Percentiles rank a stretch among this genome's conserved stretches.
phyloP scores from a whole-genome alignment of 2,888 invertebrate genomes.

The Apoderus coryli region DNA sequence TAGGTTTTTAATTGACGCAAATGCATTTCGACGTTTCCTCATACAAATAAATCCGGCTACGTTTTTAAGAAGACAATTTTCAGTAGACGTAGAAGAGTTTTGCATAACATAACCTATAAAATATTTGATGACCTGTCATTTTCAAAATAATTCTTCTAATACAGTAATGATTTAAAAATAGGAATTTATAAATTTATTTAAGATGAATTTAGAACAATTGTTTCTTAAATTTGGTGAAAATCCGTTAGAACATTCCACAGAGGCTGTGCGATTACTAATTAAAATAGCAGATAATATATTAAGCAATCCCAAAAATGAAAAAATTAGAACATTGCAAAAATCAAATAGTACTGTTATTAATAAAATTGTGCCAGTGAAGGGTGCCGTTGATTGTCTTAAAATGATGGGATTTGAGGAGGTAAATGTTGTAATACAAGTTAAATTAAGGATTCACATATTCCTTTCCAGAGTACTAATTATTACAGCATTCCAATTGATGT shows the following conservation, averaged over 20 bases:
- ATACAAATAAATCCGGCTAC: no score
- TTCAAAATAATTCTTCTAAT: no score
- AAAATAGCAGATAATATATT: slow-evolving; percentile 28
- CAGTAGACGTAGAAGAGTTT: no score
- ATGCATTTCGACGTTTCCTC: no score
- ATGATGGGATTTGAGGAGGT: slow-evolving; percentile 29
- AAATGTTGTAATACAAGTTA: slow-evolving; percentile 6
- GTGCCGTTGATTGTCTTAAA: slow-evolving; percentile 24
- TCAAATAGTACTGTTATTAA: slow-evolving; percentile 21
- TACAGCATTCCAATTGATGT: slow-evolving; percentile 15
- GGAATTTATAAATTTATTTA: slow-evolving; percentile 5
- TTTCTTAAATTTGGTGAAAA: slow-evolving; percentile 15
- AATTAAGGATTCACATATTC: slow-evolving; percentile 3
- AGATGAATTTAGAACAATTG: slow-evolving; percentile 14
- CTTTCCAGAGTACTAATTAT: slow-evolving; percentile 17
- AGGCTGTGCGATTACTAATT: slow-evolving; percentile 18
- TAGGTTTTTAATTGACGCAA: no score
- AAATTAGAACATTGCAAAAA: slow-evolving; percentile 24
- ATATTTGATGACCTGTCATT: slow-evolving; percentile 1
- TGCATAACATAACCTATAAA: no score
- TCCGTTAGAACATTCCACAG: slow-evolving; percentile 13
- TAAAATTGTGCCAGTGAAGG: slow-evolving; percentile 22
- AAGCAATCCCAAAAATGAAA: slow-evolving; percentile 22
- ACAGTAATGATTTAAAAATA: no score
- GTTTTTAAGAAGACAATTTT: no score